phyloP scores from a whole-genome alignment of 2,113 vertebrate species.

The Cygnus atratus region DNA sequence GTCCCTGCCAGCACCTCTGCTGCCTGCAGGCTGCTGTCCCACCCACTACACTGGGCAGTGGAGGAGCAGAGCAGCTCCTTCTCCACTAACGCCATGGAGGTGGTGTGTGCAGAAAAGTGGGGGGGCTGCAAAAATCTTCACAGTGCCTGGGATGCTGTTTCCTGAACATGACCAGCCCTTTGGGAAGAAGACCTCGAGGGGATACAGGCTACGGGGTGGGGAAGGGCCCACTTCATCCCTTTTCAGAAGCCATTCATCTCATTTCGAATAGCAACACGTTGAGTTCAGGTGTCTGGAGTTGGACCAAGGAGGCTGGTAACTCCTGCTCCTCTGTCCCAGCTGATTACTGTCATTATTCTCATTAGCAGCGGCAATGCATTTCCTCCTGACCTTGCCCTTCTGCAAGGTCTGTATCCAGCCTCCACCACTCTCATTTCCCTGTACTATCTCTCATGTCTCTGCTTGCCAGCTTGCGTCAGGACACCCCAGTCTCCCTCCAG shows the following conservation, averaged over 20 bases:
- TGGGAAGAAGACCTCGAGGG: not conserved
- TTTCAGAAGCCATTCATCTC: not conserved
- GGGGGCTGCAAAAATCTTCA: not conserved
- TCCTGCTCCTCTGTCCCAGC: not conserved
- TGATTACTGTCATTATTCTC: not conserved
- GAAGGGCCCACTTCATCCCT: not conserved
- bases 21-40: not conserved
- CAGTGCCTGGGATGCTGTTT: not conserved
- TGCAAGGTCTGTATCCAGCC: no score
- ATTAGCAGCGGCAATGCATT: not conserved
- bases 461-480: fast-evolving
- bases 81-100: not conserved
- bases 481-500: not conserved
- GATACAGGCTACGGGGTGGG: not conserved
- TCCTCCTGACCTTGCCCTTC: not conserved
- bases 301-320: not conserved
- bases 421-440: not conserved
- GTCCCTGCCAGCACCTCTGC: not conserved
- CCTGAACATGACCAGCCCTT: not conserved
- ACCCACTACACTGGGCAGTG: fast-evolving
- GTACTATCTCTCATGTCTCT: not conserved
- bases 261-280: not conserved
- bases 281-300: not conserved
- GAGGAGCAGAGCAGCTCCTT: not conserved
- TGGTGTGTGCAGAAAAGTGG: no score